phyloP scores from a whole-genome alignment of 2,888 invertebrate species.

The Fissipunctia ypsillon region DNA sequence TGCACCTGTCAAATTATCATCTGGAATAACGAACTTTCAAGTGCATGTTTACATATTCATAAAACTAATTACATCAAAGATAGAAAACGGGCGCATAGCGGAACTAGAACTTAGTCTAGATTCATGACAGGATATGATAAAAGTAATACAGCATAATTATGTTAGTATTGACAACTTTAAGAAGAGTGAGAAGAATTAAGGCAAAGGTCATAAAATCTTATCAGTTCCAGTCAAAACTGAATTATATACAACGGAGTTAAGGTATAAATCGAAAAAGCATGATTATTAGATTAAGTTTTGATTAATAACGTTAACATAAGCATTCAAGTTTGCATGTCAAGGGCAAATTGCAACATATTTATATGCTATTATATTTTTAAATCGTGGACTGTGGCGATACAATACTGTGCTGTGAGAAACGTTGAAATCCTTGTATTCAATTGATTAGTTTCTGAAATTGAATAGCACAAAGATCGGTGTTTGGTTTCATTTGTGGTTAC shows the following conservation, averaged over 20 bases:
- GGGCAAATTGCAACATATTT: constrained; percentile 54
- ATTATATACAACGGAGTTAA: constrained; percentile 16
- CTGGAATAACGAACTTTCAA: no score
- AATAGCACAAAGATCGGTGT: constrained; percentile 46
- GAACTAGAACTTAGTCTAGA: constrained; percentile 34
- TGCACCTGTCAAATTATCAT: no score
- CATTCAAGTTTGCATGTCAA: constrained; percentile 55
- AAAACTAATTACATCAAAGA: constrained; percentile 16
- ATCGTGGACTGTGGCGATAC: constrained; percentile 28
- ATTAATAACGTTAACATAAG: constrained; percentile 48
- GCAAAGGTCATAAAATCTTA: constrained; percentile 2
- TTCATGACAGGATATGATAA: background rate
- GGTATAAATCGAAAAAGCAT: constrained; percentile 8
- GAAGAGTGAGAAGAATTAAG: constrained; percentile 1
- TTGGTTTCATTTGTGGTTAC: constrained; percentile 30
- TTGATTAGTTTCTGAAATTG: constrained; percentile 57
- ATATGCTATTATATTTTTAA: constrained; percentile 45
- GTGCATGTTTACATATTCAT: constrained; percentile 7
- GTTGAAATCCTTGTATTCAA: constrained; percentile 52
- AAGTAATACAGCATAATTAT: background rate
- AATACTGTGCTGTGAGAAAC: constrained; percentile 49
- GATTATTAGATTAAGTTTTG: constrained; percentile 26
- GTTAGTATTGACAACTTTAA: constrained; percentile 17
- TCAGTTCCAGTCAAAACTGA: constrained; percentile 21
- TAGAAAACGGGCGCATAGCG: constrained; percentile 3